Conservation (phyloP, 2,797 vertebrate genomes). For the Poecilia velifera region DNA sequence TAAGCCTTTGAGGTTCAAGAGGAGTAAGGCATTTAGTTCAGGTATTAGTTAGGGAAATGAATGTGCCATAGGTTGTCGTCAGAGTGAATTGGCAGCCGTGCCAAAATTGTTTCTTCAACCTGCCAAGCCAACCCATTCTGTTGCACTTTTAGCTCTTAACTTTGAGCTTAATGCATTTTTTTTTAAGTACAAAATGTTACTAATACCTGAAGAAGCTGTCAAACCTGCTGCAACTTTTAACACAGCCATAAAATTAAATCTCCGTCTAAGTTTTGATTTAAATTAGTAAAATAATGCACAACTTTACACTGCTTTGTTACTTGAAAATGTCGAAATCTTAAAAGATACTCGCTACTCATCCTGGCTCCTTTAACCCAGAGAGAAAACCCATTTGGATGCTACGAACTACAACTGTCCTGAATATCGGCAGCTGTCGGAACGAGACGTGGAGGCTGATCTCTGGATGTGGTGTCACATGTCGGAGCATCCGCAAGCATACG, state of each 20-base stretch:
- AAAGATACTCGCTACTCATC: slow-evolving; percentile 20
- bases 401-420: slow-evolving; percentile 58
- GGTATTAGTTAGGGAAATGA: slow-evolving; percentile 74
- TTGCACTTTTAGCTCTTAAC: slow-evolving; percentile 44
- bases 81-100: slow-evolving; percentile 53
- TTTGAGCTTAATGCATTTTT: slow-evolving; percentile 35
- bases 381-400: slow-evolving; percentile 52
- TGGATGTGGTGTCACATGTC: slow-evolving; percentile 70
- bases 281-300: slow-evolving; percentile 11
- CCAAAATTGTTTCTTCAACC: slow-evolving; percentile 47
- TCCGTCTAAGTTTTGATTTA: slow-evolving; percentile 9
- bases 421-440: slow-evolving; percentile 69
- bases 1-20: slow-evolving; percentile 49
- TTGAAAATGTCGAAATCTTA: slow-evolving; percentile 11
- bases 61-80: slow-evolving; percentile 63
- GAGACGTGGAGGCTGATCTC: slow-evolving; percentile 68
- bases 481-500: slow-evolving; percentile 62
- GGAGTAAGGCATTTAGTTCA: slow-evolving; percentile 71
- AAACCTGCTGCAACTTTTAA: slow-evolving; percentile 6
- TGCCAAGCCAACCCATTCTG: slow-evolving; percentile 41
- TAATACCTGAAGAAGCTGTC: slow-evolving; percentile 31
- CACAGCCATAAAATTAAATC: not conserved
- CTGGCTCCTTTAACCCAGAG: slow-evolving; percentile 39
- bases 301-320: slow-evolving; percentile 17
- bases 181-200: slow-evolving; percentile 25